Evolutionary conservation across 2,113 vertebrate species (phyloP), one percentile per base, ranked within the genome.

Genomic region (Chionis minor): DNA sequence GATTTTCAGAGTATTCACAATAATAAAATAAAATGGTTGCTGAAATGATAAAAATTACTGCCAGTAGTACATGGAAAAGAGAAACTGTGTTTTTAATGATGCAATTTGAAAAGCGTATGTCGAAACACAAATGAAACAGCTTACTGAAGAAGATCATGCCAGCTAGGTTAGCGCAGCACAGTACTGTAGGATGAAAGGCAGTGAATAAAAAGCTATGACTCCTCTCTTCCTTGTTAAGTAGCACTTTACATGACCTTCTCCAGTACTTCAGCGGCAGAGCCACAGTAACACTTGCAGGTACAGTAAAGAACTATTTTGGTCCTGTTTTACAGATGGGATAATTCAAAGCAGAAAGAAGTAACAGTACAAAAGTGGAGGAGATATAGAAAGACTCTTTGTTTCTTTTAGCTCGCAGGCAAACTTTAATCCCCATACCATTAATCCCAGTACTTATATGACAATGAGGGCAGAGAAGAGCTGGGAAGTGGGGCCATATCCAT

Each of bases 31-130:
- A 92, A 78, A 45, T 51, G 7, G 15, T 86, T 74, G 33, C 32
- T 86, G 12, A 92, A 90, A 70, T 47, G 63, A 84, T 65, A 54
- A 75, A 78, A 93, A 42, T 78, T 67, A 33, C 38, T 79, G 66
- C 86, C 90, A 93, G 59, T 27, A 74, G 75, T 54, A 59, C 45
- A 12, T 13, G 44, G 33, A 81, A 95, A 87, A 92, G 92, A 81
- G 88, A 95, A 90, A 47, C 85, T 74, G 77, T 81, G 77, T 63
- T 93, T 88, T 75, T 81, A 96, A 94, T 63, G 81, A 93, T 63
- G 80, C 71, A 51, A 23, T 61, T 85, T 97, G 86, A 86, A 92
- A 96, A 89, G 92, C 63, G 17, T 63, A 45, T 67, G 91, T 93
- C 86, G 92, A 96, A 96, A 95, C 85, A 93, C n/a, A 75, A 94